phyloP scores from a whole-genome alignment of 2,113 vertebrate species.

The Ornithorhynchus anatinus region DNA sequence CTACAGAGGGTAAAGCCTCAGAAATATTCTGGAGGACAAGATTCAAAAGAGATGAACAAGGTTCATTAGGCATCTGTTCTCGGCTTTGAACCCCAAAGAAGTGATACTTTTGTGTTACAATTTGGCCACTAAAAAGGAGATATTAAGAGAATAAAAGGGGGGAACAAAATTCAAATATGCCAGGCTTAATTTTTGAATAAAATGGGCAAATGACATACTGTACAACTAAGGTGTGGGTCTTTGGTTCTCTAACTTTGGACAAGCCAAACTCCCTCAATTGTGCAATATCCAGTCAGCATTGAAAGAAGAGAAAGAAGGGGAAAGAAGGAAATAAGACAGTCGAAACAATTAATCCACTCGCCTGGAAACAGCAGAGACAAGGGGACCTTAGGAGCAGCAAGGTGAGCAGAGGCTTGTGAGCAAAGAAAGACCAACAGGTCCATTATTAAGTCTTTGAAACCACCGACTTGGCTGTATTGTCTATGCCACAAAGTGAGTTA shows the following conservation, averaged over 20 bases:
- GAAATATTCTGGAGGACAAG: background rate
- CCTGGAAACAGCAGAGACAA: background rate
- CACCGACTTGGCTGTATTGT: background rate
- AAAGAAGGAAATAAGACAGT: background rate
- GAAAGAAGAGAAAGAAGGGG: background rate
- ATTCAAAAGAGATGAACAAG: background rate
- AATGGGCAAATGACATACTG: no score
- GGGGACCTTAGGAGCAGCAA: background rate
- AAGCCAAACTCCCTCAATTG: background rate
- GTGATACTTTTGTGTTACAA: background rate
- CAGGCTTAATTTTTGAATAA: no score
- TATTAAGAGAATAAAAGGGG: background rate
- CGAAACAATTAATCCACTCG: no score
- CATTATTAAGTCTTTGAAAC: background rate
- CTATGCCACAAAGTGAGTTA: background rate
- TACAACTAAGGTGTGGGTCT: no score
- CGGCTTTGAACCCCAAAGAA: background rate
- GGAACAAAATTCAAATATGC: conserved; percentile 7
- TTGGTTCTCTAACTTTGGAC: background rate
- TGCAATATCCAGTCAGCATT: background rate
- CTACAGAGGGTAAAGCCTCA: background rate
- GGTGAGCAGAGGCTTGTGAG: background rate
- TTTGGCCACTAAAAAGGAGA: background rate
- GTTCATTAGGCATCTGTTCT: background rate
- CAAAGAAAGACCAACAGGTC: background rate